Conservation (phyloP, 2,113 vertebrate species). For the Hiodon tergisus region DNA sequence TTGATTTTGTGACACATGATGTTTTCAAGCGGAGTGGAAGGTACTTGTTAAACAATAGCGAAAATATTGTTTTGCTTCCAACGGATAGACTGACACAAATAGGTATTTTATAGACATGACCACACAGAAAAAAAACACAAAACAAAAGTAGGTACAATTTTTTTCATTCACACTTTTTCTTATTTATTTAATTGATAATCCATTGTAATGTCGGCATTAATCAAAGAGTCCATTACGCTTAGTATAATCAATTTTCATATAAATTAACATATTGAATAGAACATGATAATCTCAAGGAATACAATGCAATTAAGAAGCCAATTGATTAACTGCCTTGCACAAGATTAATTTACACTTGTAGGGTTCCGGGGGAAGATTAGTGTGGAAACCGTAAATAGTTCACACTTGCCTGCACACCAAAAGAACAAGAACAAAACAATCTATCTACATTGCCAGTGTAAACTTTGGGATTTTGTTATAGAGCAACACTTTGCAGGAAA, state of each 20-base stretch:
- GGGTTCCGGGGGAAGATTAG: constrained; percentile 21
- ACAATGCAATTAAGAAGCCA: constrained; percentile 42
- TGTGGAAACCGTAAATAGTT: not conserved
- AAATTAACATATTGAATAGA: constrained; percentile 59
- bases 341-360: constrained; percentile 13
- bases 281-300: constrained; percentile 48
- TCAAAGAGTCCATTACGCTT: constrained; percentile 42
- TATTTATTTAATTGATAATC: constrained; percentile 48
- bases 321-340: not conserved
- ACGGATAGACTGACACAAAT: not conserved
- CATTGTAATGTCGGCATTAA: constrained; percentile 58
- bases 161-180: not conserved
- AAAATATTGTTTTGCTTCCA: not conserved
- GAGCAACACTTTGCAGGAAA: too few relatives aligned
- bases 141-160: not conserved
- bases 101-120: not conserved
- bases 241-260: constrained; percentile 59
- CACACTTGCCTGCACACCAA: too few relatives aligned
- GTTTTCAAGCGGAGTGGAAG: not conserved
- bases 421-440: too few relatives aligned
- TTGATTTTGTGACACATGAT: not conserved
- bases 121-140: not conserved
- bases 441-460: too few relatives aligned
- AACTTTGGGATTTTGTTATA: too few relatives aligned
- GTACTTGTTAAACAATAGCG: not conserved